These are phyloP conservation scores for Anastrepha ludens DNA, from an alignment of 1,140 invertebrate genomes.

Conservation along the genomic window DNA sequence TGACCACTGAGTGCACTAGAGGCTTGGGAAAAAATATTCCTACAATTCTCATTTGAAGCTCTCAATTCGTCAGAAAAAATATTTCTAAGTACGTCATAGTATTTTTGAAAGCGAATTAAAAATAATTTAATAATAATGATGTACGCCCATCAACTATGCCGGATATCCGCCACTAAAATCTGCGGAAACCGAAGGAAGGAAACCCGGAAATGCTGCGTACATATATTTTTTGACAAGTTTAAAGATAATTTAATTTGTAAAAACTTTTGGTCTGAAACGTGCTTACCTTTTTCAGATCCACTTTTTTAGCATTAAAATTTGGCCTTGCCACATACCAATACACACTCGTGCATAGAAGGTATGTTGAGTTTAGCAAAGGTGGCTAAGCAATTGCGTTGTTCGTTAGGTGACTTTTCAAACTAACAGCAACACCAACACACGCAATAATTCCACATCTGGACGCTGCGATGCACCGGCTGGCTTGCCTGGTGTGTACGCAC, in stretches of 20 bases:
- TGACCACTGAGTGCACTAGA: too few relatives aligned
- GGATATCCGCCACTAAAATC: background rate
- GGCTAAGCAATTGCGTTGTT: background rate
- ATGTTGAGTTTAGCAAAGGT: too few relatives aligned
- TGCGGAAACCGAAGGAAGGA: background rate
- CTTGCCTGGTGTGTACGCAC: background rate
- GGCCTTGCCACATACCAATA: too few relatives aligned
- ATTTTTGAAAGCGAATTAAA: too few relatives aligned
- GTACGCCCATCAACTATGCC: too few relatives aligned
- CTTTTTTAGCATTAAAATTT: background rate
- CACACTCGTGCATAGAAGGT: background rate
- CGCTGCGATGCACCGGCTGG: background rate
- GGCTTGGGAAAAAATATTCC: too few relatives aligned
- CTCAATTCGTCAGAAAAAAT: too few relatives aligned
- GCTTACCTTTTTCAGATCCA: background rate
- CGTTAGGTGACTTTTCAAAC: background rate
- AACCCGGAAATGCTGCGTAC: background rate
- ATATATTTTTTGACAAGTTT: constrained; percentile 31
- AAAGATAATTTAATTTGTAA: constrained; percentile 31
- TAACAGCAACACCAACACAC: background rate
- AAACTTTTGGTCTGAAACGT: constrained; percentile 34
- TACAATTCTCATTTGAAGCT: too few relatives aligned
- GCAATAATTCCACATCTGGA: too few relatives aligned
- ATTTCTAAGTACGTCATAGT: too few relatives aligned
- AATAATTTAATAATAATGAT: too few relatives aligned